Conservation (phyloP, 2,888 invertebrate genomes). For the Antheraea yamamai region DNA sequence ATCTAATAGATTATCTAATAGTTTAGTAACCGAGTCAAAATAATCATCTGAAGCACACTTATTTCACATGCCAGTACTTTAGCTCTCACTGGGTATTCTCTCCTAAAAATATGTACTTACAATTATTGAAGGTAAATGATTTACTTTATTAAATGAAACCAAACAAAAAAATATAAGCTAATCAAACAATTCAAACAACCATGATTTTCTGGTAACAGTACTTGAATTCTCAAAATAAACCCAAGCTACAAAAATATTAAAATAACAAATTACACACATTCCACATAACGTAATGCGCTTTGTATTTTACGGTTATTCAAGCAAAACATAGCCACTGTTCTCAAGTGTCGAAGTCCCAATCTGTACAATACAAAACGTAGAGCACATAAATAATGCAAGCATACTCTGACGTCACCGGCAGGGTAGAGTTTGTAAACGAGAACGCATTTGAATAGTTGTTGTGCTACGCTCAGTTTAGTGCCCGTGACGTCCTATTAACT, state of each 20-base stretch:
- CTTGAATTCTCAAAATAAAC: neutral
- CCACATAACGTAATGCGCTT: neutral
- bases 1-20: no score
- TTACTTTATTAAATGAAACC: neutral
- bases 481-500: constrained; percentile 35
- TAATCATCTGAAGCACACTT: neutral
- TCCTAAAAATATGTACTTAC: neutral
- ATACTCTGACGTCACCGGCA: constrained; percentile 69
- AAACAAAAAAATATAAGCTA: neutral
- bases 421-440: constrained; percentile 29
- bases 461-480: constrained; percentile 26
- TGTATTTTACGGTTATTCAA: constrained; percentile 23
- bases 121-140: neutral
- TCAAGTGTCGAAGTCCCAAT: constrained; percentile 32
- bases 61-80: neutral
- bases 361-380: constrained; percentile 47
- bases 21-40: neutral
- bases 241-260: neutral
- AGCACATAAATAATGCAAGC: constrained; percentile 73
- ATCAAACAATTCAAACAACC: neutral
- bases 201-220: neutral
- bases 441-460: constrained; percentile 24
- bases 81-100: neutral
- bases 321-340: constrained; percentile 20
- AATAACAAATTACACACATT: neutral